A percentile compares a stretch with the other conserved stretches of the same genome.
Conservation (phyloP, 53 echinoderm and acorn worm species). For the Astropecten irregularis region DNA sequence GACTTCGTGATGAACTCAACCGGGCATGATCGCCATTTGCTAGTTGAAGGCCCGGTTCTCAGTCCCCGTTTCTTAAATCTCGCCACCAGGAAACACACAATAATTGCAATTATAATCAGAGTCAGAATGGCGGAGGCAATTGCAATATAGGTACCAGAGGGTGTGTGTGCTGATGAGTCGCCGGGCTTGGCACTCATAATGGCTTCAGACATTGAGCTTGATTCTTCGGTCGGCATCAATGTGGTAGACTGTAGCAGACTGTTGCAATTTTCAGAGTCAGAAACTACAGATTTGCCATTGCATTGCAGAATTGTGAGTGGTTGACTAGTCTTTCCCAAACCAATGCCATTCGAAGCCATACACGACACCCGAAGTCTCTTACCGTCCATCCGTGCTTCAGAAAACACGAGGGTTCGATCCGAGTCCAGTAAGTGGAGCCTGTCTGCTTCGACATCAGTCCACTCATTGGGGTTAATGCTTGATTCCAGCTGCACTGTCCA, state of each 20-base stretch:
- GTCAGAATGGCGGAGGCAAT: neutral
- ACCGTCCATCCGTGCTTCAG: neutral
- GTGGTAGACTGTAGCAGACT: neutral
- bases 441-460: neutral
- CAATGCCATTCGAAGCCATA: constrained; percentile 10
- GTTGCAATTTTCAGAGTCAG: neutral
- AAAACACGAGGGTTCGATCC: neutral
- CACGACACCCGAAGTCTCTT: neutral
- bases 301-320: neutral
- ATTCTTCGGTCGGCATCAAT: neutral
- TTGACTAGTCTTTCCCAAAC: neutral
- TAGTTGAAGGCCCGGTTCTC: neutral
- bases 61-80: neutral
- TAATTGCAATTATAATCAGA: neutral
- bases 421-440: neutral
- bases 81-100: neutral
- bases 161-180: too few relatives aligned
- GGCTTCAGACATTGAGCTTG: too few relatives aligned
- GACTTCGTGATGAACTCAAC: neutral
- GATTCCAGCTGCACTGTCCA: neutral
- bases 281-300: neutral
- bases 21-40: too few relatives aligned
- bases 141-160: neutral
- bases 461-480: neutral
- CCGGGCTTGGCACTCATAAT: neutral